Evolutionary conservation across 2,113 vertebrate genomes (phyloP).

Genomic region (Hoplias malabaricus): DNA sequence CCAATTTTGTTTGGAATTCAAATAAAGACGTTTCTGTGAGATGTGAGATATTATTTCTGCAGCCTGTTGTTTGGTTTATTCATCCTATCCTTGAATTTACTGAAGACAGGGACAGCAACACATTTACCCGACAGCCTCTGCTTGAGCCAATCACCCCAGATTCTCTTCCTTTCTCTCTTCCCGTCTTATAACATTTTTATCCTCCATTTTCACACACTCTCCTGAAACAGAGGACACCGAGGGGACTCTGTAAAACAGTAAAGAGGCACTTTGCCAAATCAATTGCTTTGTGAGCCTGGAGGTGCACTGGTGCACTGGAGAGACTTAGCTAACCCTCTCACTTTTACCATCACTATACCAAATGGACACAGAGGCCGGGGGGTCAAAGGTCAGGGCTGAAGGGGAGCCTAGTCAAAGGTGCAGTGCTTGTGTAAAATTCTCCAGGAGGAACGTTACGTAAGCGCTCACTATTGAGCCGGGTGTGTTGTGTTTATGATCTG

Average conservation of each 20-base stretch:
- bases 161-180: neutral
- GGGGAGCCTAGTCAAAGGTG: constrained; percentile 44
- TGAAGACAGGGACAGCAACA: neutral
- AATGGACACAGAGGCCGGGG: neutral
- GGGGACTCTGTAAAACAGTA: constrained; percentile 23
- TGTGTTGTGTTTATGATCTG: constrained; percentile 59
- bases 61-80: too few species aligned
- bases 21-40: too few species aligned
- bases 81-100: too few species aligned
- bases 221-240: neutral
- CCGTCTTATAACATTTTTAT: neutral
- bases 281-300: constrained; percentile 13
- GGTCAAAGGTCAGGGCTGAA: constrained; percentile 42
- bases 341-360: constrained; percentile 9
- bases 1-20: too few species aligned
- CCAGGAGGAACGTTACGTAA: constrained; percentile 48
- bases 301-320: neutral
- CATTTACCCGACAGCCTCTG: neutral
- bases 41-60: too few species aligned
- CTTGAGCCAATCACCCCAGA: neutral
- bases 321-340: constrained; percentile 4
- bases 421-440: constrained; percentile 28
- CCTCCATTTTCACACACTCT: neutral
- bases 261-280: constrained; percentile 38
- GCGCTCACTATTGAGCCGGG: constrained; percentile 51